These are phyloP conservation scores for Thera britannica DNA, from an alignment of 2,888 invertebrate species.

Conservation along the genomic window DNA sequence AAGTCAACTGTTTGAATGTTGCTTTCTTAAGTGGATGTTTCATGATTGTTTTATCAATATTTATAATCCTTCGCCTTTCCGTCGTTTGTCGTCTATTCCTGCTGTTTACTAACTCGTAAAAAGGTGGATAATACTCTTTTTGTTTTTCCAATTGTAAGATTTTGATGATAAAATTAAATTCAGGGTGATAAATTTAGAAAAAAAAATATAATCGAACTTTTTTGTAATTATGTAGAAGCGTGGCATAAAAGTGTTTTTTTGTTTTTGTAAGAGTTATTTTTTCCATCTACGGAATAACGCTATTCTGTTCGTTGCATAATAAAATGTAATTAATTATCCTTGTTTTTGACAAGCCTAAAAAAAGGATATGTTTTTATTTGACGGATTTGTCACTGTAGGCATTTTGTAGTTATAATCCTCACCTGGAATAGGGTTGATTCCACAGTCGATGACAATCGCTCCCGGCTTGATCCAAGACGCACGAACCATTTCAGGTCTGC, in stretches of 20 bases:
- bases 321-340: no score
- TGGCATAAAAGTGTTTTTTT: no score
- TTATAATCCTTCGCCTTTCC: slow-evolving; percentile 30
- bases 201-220: no score
- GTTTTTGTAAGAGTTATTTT: no score
- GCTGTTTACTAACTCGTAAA: slow-evolving; percentile 24
- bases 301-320: no score
- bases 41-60: slow-evolving; percentile 47
- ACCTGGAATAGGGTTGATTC: slow-evolving; percentile 97
- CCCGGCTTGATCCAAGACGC: slow-evolving; percentile 99
- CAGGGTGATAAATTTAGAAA: no score
- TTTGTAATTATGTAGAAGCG: no score
- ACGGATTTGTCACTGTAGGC: no score
- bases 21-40: slow-evolving; percentile 15
- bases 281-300: no score
- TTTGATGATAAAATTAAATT: not conserved
- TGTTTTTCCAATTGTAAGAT: slow-evolving; percentile 9
- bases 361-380: no score
- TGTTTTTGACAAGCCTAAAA: no score
- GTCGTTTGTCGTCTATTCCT: slow-evolving; percentile 29
- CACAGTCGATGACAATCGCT: slow-evolving; percentile 99
- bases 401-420: slow-evolving; percentile 29
- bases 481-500: slow-evolving; percentile 94
- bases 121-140: slow-evolving; percentile 4
- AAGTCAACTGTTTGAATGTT: slow-evolving; percentile 16